Evolutionary conservation across 2,888 invertebrate species (phyloP).

Genomic region (Deroplatys truncata): DNA sequence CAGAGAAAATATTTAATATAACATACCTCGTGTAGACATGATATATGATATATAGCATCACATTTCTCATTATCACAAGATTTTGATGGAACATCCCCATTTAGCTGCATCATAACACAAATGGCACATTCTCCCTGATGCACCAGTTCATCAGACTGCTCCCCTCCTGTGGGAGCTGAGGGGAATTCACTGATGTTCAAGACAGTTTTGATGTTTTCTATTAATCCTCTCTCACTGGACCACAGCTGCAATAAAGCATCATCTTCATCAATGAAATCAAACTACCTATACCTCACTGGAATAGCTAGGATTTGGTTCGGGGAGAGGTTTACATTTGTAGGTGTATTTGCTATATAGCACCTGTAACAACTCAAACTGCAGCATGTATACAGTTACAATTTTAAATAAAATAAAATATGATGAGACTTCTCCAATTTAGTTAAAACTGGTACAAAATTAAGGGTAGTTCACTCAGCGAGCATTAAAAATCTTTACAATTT

Average conservation of each 20-base stretch:
- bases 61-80: slow-evolving; percentile 43
- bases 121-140: slow-evolving; percentile 44
- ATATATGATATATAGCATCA: slow-evolving; percentile 41
- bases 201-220: slow-evolving; percentile 38
- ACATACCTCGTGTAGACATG: slow-evolving; percentile 46
- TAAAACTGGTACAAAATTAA: too few relatives aligned
- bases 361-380: too few relatives aligned
- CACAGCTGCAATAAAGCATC: slow-evolving; percentile 36
- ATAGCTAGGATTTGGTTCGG: too few relatives aligned
- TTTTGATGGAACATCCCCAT: slow-evolving; percentile 43
- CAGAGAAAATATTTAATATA: background rate
- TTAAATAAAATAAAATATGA: too few relatives aligned
- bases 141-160: slow-evolving; percentile 29
- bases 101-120: slow-evolving; percentile 42
- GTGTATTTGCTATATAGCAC: too few relatives aligned
- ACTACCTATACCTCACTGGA: too few relatives aligned
- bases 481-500: too few relatives aligned
- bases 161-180: slow-evolving; percentile 29
- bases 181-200: slow-evolving; percentile 40
- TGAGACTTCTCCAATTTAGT: too few relatives aligned
- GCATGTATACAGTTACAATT: too few relatives aligned
- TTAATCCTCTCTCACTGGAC: slow-evolving; percentile 38
- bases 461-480: too few relatives aligned
- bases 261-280: background rate
- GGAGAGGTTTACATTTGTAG: too few relatives aligned